Base-by-base conservation (phyloP, 2,888 invertebrate species). In the Leucoma salicis region DNA sequence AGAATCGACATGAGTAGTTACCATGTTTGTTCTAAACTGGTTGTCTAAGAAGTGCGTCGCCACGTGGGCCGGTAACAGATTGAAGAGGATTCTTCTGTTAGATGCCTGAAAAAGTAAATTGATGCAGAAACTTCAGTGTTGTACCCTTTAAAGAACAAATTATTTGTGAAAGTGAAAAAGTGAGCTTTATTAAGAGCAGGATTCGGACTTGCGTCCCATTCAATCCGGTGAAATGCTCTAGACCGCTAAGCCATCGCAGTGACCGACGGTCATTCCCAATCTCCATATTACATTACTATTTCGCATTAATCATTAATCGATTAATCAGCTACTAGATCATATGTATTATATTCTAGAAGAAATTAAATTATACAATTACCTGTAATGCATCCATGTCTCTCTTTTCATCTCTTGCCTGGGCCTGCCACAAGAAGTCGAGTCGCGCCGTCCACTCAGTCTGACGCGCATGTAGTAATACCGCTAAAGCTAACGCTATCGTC, bases 361-460 rank as follows among this genome's bases (percentile, higher is more conserved):
- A 8, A 21, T 21, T 21, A 3, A 5, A 21, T 21, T 4, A 4
- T 21, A 21, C 6, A 21, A 3, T 16, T 24, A 86, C 88, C 78
- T 88, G 97, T 50, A 97, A 79, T n/a, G 96, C 95, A 63, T 96
- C 96, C 97, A 97, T 97, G 78, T 97, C 97, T 38, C 94, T 92
- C 78, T 97, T 97, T 84, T 97, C 97, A 71, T 97, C 96, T 37
- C 95, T 92, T 2, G 97, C 97, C 90, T 97, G 95, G 53, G 94
- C 90, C 77, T 95, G 95, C 95, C 95, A 95, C 15, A 95, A 87
- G 76, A 95, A 95, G 84, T 95, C 95, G 32, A 95, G 88, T 16
- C 97, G 90, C 13, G 96, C 95, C 34, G 97, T 97, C 96, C 97
- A 97, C 83, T 98, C 97, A 66, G 97, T 93, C 92, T 96, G 86